Evolutionary conservation across 1,140 invertebrate genomes (phyloP).

Genomic region (Lanistes nyassanus): DNA sequence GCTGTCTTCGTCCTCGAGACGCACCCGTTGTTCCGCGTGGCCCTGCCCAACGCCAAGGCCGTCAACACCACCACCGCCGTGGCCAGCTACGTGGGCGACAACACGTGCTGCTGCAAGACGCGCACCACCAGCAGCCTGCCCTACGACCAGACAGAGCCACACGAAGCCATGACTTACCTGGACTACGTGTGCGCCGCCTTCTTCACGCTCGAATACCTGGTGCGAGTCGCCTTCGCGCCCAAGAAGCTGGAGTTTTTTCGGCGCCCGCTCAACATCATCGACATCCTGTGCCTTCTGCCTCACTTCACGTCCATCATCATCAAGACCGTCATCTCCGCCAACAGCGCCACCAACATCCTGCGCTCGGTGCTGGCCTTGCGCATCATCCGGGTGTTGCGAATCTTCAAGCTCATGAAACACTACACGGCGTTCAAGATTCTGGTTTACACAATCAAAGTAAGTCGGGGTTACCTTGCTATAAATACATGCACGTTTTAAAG

Average conservation of each 20-base stretch:
- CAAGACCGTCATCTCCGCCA: constrained; percentile 44
- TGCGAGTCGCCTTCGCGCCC: constrained; percentile 56
- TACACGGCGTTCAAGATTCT: constrained; percentile 66
- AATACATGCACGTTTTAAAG: too few species aligned
- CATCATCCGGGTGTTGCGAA: constrained; percentile 59
- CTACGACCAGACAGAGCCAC: constrained; percentile 48
- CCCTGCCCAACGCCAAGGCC: constrained; percentile 33
- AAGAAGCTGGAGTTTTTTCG: constrained; percentile 53
- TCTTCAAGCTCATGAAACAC: constrained; percentile 66
- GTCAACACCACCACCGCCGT: constrained; percentile 33
- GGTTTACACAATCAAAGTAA: constrained; percentile 65
- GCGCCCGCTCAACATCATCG: constrained; percentile 59
- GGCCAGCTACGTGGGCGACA: constrained; percentile 22
- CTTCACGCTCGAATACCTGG: constrained; percentile 56
- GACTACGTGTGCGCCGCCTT: constrained; percentile 61
- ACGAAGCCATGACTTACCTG: constrained; percentile 53
- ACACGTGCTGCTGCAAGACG: constrained; percentile 46
- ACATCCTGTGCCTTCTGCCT: constrained; percentile 62
- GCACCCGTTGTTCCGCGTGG: constrained; percentile 54
- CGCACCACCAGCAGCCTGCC: constrained; percentile 27
- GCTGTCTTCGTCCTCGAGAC: constrained; percentile 62
- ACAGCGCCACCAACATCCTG: constrained; percentile 46
- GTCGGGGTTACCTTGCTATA: neutral
- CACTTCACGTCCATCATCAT: constrained; percentile 60
- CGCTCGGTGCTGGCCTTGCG: constrained; percentile 54